Conservation (phyloP, 2,113 vertebrate species). For the Odocoileus hemionus region DNA sequence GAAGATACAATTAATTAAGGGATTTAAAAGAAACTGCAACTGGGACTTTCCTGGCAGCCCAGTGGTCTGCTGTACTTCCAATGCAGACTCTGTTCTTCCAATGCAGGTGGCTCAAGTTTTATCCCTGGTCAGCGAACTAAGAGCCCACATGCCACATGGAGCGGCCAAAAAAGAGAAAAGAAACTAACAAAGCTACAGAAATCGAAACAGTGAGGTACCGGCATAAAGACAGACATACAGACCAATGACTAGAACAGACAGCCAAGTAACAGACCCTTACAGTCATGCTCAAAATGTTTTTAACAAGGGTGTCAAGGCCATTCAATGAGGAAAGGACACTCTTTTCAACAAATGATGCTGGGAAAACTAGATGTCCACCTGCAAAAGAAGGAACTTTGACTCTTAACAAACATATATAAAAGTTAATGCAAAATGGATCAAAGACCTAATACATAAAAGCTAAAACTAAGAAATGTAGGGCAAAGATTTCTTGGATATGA, state of each 20-base stretch:
- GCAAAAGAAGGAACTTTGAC: neutral
- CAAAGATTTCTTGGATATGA: neutral
- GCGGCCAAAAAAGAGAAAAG: neutral
- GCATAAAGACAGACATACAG: neutral
- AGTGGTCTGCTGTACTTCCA: neutral
- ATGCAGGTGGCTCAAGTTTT: neutral
- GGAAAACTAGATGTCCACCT: neutral
- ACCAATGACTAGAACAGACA: no score
- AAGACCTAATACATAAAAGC: neutral
- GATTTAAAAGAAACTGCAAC: neutral
- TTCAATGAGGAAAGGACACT: no score
- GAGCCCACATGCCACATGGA: neutral
- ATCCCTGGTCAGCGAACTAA: neutral
- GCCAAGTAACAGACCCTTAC: neutral
- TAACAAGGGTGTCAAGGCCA: neutral
- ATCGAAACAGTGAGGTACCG: neutral
- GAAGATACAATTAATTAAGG: neutral
- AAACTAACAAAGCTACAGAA: neutral
- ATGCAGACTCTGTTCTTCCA: no score
- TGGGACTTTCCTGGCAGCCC: neutral
- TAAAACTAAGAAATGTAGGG: neutral
- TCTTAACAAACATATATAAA: neutral
- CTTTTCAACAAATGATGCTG: neutral
- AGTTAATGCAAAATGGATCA: neutral
- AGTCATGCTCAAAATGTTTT: fast-evolving